Base-by-base conservation (phyloP, 2,888 invertebrate genomes). In the Rhingia campestris region DNA sequence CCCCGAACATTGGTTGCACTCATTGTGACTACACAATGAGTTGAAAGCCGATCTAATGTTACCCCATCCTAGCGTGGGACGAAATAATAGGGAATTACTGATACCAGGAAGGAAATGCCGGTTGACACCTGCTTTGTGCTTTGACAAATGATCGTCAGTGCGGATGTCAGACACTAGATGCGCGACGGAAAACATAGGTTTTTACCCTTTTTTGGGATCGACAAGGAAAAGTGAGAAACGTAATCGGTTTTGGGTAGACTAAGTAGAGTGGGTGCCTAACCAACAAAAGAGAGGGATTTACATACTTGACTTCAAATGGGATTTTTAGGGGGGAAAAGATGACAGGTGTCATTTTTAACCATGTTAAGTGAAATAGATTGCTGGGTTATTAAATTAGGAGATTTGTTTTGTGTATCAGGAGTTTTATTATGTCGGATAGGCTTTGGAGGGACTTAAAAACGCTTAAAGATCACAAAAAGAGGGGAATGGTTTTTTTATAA, bases 131-230 rank as follows among this genome's bases (percentile, higher is more conserved):
- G 75, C 51, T 53, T 10, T 45, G 45, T 33, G 39, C 33, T 51
- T 66, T 82, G 81, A 82, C 63, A 77, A 82, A 82, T 67, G 77
- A 82, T 73, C 67, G n/a, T 59, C 53, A 22, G 59, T 72, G 63
- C 10, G 56, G 74, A 67, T 73, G 80, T 59, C 80, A 67, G 66
- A 67, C 61, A 22, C 22, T 22, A 22, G 66, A 69, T 74, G 80
- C 74, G 80, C 69, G 56, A 67, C 47, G 43, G 49, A 51, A 56
- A 14, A 37, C 54, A 76, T 76, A 7, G 47, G 43, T 53, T 66
- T 66, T 10, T 22, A 32, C 37, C 6, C 45, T 32, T 35, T 10
- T 54, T 39, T 53, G 66, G 66, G 41, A 2, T 22, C 22, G 22
- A 22, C 33, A 43, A 14, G 70, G 39, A 59, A 43, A 70, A 59